phyloP scores from a whole-genome alignment of 2,113 vertebrate genomes.

The Hydrolagus affinis region DNA sequence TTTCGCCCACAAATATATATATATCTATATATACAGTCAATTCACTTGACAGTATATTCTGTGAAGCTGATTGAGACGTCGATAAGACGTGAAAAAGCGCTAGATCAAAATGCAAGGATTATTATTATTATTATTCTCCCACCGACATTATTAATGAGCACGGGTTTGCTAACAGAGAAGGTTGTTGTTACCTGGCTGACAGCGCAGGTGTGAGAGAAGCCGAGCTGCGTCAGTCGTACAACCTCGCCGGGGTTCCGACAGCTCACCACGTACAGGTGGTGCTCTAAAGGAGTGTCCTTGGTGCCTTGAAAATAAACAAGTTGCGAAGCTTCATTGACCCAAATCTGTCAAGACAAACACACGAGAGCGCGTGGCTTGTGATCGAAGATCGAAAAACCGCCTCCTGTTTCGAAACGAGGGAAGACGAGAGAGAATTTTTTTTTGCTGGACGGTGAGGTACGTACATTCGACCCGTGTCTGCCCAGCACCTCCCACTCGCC shows the following conservation, averaged over 20 bases:
- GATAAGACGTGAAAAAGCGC: neutral
- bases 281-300: conserved; percentile 65
- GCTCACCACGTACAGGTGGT: conserved; percentile 63
- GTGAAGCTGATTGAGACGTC: neutral
- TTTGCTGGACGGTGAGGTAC: conserved; percentile 36
- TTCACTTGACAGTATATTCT: neutral
- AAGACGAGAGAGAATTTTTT: neutral
- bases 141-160: neutral
- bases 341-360: conserved; percentile 51
- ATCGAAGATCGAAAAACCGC: neutral
- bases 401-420: neutral
- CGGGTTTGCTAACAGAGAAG: neutral
- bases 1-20: too few species aligned
- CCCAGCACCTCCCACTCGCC: conserved; percentile 75
- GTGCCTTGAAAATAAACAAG: conserved; percentile 71
- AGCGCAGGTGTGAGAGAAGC: conserved; percentile 63
- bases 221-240: conserved; percentile 57
- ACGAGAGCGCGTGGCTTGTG: neutral
- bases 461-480: conserved; percentile 65
- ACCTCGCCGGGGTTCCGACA: conserved; percentile 59
- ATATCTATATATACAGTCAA: too few species aligned
- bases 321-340: conserved; percentile 62
- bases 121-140: too few species aligned
- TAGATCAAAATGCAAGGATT: too few species aligned
- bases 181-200: conserved; percentile 57